phyloP scores from a whole-genome alignment of 2,888 invertebrate species.

The Chrysolina haemoptera region DNA sequence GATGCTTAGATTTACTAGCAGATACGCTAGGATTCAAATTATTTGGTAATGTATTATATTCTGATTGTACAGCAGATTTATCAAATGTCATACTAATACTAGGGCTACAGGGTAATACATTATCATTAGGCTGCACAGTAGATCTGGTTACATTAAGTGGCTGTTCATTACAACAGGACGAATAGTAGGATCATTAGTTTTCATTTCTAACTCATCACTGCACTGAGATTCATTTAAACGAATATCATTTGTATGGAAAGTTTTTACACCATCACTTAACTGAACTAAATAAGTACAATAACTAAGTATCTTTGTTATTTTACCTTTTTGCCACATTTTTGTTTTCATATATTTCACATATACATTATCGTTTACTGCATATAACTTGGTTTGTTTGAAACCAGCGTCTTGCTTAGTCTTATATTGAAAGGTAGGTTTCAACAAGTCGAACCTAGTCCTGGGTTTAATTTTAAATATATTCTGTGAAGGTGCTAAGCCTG shows the following conservation, averaged over 20 bases:
- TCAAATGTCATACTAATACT: background rate
- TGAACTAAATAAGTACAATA: slow-evolving; percentile 11
- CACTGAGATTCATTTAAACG: background rate
- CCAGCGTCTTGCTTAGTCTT: background rate
- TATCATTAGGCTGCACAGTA: background rate
- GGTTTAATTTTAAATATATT: slow-evolving; percentile 35
- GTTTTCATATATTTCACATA: slow-evolving; percentile 22
- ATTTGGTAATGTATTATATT: background rate
- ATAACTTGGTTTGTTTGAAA: background rate
- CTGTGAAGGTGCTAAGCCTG: slow-evolving; percentile 18
- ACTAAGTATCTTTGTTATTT: slow-evolving; percentile 22
- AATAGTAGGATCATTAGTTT: background rate
- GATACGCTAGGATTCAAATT: background rate
- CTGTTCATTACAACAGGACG: background rate
- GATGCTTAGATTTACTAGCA: background rate
- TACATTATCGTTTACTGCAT: background rate
- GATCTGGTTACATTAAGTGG: background rate
- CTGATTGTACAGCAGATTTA: background rate
- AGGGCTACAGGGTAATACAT: background rate
- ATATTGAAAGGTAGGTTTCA: slow-evolving; percentile 26
- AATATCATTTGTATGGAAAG: no score
- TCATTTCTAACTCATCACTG: background rate
- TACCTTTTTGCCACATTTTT: slow-evolving; percentile 15
- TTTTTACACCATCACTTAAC: background rate
- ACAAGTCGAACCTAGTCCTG: slow-evolving; percentile 37